Conservation (phyloP, 2,888 invertebrate species). For the Bombylius major region DNA sequence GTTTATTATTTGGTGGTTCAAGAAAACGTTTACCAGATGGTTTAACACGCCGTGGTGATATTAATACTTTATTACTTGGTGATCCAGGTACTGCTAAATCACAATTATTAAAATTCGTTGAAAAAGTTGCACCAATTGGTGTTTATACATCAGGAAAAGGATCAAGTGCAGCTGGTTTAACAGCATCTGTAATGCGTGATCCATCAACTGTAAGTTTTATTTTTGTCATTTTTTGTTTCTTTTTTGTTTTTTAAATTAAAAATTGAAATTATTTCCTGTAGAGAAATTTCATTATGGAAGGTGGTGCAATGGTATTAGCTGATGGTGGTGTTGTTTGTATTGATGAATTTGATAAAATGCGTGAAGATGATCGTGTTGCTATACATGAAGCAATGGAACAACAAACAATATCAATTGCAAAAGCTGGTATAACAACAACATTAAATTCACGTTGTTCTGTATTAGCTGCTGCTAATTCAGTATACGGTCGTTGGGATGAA, state of each 20-base stretch:
- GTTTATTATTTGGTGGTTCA: slow-evolving; percentile 86
- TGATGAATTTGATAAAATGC: slow-evolving; percentile 99
- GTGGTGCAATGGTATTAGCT: slow-evolving; percentile 98
- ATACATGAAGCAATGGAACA: slow-evolving; percentile 99
- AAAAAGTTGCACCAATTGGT: slow-evolving; percentile 84
- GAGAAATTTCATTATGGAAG: slow-evolving; percentile 95
- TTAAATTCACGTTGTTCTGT: slow-evolving; percentile 97
- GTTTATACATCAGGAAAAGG: slow-evolving; percentile 99
- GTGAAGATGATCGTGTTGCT: slow-evolving; percentile 96
- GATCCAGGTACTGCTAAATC: slow-evolving; percentile 99
- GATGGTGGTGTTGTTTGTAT: slow-evolving; percentile 99
- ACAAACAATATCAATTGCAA: slow-evolving; percentile 98
- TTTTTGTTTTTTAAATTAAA: background rate
- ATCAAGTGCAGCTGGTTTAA: slow-evolving; percentile 96
- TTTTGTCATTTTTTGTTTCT: background rate
- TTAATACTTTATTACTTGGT: slow-evolving; percentile 86
- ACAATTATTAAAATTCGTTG: slow-evolving; percentile 93
- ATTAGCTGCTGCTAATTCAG: slow-evolving; percentile 97
- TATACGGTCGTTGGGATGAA: slow-evolving; percentile 98
- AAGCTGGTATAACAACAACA: slow-evolving; percentile 98
- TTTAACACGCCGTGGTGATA: slow-evolving; percentile 87
- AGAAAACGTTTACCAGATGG: slow-evolving; percentile 89
- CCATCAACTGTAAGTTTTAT: slow-evolving; percentile 73
- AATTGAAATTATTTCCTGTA: slow-evolving; percentile 25
- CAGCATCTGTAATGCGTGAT: slow-evolving; percentile 92